Base-by-base conservation (phyloP, 2,797 vertebrate species). In the Caiman crocodilus region DNA sequence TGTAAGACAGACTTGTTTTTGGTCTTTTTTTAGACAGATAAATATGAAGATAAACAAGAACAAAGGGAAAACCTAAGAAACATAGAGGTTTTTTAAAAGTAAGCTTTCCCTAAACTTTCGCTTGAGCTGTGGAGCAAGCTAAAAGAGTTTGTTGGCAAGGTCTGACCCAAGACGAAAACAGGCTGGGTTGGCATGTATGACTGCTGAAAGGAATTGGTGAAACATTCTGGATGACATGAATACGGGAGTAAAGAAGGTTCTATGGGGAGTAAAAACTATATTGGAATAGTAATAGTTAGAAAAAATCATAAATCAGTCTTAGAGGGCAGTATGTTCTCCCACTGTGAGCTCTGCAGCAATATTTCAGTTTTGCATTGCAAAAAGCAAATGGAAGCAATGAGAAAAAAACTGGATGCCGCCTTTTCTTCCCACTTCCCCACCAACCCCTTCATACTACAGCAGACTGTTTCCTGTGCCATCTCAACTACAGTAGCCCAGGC, bases 101-200 rank as follows among this genome's bases (percentile, higher is more conserved):
- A 56, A 16, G 10, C 59, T 96, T 86, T 88, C 81, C 93, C 95
- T 96, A 85, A 97, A 93, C 95, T 96, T 94, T 79, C 0, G n/a
- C 83, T 87, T 86, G 81, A n/a, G 15, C 50, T 14, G 15, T 18
- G n/a, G 74, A 50, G 42, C 42, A 75, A 88, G 73, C 30, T 92
- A 88, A 80, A 89, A 80, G 10, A 25, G 60, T n/a, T n/a, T n/a
- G 65, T 86, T 65, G 56, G 0, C 15, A 77, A 64, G 73, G 59
- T 30, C 0, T 1, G 50, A 92, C 61, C 58, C 74, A 76, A 57
- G 55, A 30, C 10, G 56, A 55, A 28, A 79, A 15, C 67, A 85
- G 85, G 71, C 5, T 55, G 42, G 76, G 90, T 50, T 42, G 71
- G 84, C 56, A 84, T 86, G 75, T 86, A 26, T 50, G 23, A 26